Conservation (phyloP, 1,140 invertebrate species). For the Ptiloglossa arizonensis region DNA sequence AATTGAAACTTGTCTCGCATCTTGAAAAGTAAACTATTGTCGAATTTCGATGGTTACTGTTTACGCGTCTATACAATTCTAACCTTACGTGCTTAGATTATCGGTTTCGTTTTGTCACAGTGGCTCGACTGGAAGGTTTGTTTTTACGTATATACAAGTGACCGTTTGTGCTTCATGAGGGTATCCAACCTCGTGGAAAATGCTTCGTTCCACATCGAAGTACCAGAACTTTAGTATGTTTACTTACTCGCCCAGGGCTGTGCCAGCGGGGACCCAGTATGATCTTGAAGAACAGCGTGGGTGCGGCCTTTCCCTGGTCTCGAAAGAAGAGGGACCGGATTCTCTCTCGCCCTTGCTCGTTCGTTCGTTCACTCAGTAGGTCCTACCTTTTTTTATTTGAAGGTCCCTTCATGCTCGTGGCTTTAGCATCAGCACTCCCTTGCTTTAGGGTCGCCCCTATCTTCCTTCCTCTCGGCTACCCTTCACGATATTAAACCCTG, state of each 20-base stretch:
- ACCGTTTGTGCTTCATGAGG: slow-evolving; percentile 32
- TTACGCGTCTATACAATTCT: neutral
- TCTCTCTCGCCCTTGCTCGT: slow-evolving; percentile 11
- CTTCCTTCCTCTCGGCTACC: slow-evolving; percentile 63
- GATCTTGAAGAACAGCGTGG: slow-evolving; percentile 68
- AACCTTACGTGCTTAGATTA: too few species aligned
- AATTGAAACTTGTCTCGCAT: slow-evolving; percentile 18
- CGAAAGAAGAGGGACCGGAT: slow-evolving; percentile 68
- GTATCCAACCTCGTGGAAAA: slow-evolving; percentile 59
- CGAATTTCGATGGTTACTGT: neutral
- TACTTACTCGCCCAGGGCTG: slow-evolving; percentile 64
- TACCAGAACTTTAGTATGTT: slow-evolving; percentile 51
- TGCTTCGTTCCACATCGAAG: slow-evolving; percentile 39
- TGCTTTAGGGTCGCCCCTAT: slow-evolving; percentile 67
- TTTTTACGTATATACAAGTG: neutral
- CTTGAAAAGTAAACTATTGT: neutral
- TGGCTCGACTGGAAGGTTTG: neutral
- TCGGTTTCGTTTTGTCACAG: neutral
- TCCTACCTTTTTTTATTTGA: slow-evolving; percentile 68
- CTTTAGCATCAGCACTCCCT: slow-evolving; percentile 63
- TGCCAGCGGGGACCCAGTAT: slow-evolving; percentile 63
- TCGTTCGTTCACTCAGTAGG: slow-evolving; percentile 55
- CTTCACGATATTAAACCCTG: slow-evolving; percentile 65
- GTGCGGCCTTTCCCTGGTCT: slow-evolving; percentile 71
- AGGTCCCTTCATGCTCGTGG: slow-evolving; percentile 71